Evolutionary conservation across 2,888 invertebrate genomes (phyloP), one percentile per base, ranked within the genome.

Genomic region (Caenorhabditis plicata): DNA sequence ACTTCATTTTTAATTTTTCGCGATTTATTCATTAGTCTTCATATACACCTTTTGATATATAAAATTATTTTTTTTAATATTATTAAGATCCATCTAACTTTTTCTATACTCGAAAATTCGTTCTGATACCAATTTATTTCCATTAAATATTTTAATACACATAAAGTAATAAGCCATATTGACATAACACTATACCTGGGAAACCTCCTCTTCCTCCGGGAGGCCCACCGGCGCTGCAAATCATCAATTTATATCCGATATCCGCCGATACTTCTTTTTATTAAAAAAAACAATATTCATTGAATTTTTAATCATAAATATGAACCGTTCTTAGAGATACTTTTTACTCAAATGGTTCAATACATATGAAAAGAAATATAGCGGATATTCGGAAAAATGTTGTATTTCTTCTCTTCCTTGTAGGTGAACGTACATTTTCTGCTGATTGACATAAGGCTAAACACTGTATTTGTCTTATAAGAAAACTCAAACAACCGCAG

Each of bases 201-300:
- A 51, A 70, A 60, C 70, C 70, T 64, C 70, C 70, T 62, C 70
- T 62, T 57, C 69, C 66, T 45, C 68, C 65, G 41, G 66, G 69
- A 54, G 66, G 64, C 53, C 66, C 69, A 35, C 69, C 69, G 55
- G 64, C 62, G 46, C 69, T 70, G 66, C 55, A 70, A 69, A 45
- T 54, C 50, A 45, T 45, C 49, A 42, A 32, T 27, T 27, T 39
- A 23, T 25, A n/a, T 13, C 7, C 15, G 11, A 25, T 22, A 39
- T 39, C 8, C n/a, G 11, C 15, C 38, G 13, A 13, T 22, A 13
- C 5, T 38, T 51, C 43, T 47, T 47, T n/a, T n/a, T n/a, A n/a
- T n/a, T n/a, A n/a, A n/a, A n/a, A n/a, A n/a, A n/a, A n/a, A n/a
- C n/a, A n/a, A n/a, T n/a, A n/a, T n/a, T n/a, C n/a, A n/a, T n/a